Evolutionary conservation across 1,140 invertebrate genomes (phyloP).

Genomic region (Drosophila nikananu): DNA sequence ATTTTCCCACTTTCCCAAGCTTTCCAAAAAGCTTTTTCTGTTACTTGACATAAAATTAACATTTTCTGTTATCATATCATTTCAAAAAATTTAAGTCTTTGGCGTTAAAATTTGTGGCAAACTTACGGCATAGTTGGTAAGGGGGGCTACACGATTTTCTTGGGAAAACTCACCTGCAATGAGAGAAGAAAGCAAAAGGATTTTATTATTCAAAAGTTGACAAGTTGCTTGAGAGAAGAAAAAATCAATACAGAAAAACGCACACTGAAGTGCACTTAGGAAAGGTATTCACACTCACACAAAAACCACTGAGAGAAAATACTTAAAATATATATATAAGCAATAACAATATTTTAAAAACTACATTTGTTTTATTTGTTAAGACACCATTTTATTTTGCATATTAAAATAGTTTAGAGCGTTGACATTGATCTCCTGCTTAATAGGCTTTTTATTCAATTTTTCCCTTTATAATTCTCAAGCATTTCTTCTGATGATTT

Average conservation of each 20-base stretch:
- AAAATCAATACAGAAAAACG: conserved; percentile 46
- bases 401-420: not conserved
- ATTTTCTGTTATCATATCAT: conserved; percentile 14
- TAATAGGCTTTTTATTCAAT: too few relatives aligned
- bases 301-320: conserved; percentile 6
- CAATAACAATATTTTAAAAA: not conserved
- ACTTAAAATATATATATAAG: not conserved
- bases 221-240: conserved; percentile 31
- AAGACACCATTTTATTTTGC: not conserved
- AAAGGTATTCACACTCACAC: conserved; percentile 39
- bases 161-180: conserved; percentile 73
- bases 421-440: too few relatives aligned
- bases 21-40: conserved; percentile 30
- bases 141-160: conserved; percentile 4
- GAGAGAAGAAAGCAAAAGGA: conserved; percentile 24
- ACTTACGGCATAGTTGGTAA: conserved; percentile 53
- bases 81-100: conserved; percentile 22
- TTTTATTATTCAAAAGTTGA: conserved; percentile 41
- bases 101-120: not conserved
- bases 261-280: conserved; percentile 50
- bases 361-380: not conserved
- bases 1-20: conserved; percentile 33
- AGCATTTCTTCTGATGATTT: not conserved
- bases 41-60: conserved; percentile 11
- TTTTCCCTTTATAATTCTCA: not conserved